Base-by-base conservation (phyloP, 2,888 invertebrate species). In the Flexamia atlantica region DNA sequence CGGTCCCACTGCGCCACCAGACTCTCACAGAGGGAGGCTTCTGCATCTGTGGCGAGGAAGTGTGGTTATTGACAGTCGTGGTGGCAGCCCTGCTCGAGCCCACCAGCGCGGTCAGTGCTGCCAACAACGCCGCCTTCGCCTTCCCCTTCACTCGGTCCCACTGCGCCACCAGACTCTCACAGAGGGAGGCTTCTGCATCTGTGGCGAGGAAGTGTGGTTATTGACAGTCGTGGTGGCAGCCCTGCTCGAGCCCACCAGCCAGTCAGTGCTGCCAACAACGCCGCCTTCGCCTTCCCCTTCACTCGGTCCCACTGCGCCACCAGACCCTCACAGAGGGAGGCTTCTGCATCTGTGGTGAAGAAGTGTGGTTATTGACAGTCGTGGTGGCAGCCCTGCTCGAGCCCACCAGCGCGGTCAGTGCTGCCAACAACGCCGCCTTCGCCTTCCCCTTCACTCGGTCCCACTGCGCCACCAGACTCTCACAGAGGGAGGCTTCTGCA, bases 41-140 rank as follows among this genome's bases (percentile, higher is more conserved):
- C 72, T 14, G 64, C 28, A 12, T 28, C 64, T 64, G 17, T 4
- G 4, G 4, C 7, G 53, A 46, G 46, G 12, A 46, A 46, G 9
- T 36, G 9, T 36, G 36, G 36, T 36, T 36, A 36, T 9, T 36
- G 36, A n/a, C 87, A 42, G 81, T 83, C n/a, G 83, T n/a, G 0
- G 87, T 85, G 10, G 84, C 86, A 20, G 83, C 83, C 30, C 83
- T 84, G 4, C 86, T 86, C 40, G 68, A 82, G 14, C 84, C 84
- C 23, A 87, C 64, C 23, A 87, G 83, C 12, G 84, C 83, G 14
- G 85, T 84, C 57, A 80, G 60, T 57, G 80, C 80, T 57, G 53
- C 36, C 53, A 80, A 30, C 32, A 80, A 25, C 23, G 80, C 80
- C 7, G 36, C 14, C 60, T 23, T 80, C 0, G 53, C 36, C 36